Base-by-base conservation (phyloP, 2,113 vertebrate genomes). In the Sorex fumeus region DNA sequence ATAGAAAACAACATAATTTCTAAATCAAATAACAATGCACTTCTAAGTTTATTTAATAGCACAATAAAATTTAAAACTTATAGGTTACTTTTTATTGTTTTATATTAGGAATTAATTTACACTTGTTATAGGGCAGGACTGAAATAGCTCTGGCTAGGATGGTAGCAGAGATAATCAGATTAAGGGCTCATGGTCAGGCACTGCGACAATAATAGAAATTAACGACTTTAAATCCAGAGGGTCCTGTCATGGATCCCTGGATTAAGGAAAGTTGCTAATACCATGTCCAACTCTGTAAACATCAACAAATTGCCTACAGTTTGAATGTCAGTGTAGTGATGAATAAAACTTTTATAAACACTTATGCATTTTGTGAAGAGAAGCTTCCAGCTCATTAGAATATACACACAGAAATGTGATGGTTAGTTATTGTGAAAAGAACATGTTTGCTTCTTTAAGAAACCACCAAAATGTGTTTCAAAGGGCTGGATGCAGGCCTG, bases 171-270 rank as follows among this genome's bases (percentile, higher is more conserved):
- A 78, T 94, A 93, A 96, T 96, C 92, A 89, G 91, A 94, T 96
- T 95, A 96, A 88, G 28, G 62, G 40, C 87, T 96, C 76, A 88
- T 36, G 67, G 77, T 47, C 47, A 66, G 88, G 78, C 84, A 66
- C 77, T 91, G 88, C 36, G 91, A 96, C 88, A 97, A 97, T 92
- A 96, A 96, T 96, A 97, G 96, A 97, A 93, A 93, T 77, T 95
- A 96, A 96, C 95, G 78, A 95, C 91, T 90, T 85, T 92, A 96
- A 97, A 93, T 95, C 95, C 93, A 86, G 79, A 84, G 53, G 36
- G 67, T 13, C 75, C 84, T 90, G 71, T 81, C 53, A 87, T 83
- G 62, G 88, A 90, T 94, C 75, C 91, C 70, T 76, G 88, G 94
- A 88, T 95, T 94, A 95, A 91, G 74, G 8, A 67, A 91, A 30